Conservation (phyloP, 2,888 invertebrate genomes). For the Sarcophaga subvicina region DNA sequence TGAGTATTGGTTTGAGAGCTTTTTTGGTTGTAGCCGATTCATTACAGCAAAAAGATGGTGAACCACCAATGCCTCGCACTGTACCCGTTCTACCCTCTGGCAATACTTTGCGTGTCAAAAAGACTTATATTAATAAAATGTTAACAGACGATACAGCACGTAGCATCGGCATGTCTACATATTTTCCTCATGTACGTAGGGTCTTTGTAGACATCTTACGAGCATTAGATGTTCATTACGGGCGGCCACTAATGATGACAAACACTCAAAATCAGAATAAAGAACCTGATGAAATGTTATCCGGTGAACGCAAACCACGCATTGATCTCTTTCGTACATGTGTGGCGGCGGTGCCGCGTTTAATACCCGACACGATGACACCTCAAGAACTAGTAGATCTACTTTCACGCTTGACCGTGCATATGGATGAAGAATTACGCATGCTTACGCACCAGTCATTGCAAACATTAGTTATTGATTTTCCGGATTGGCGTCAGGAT, state of each 20-base stretch:
- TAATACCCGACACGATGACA: slow-evolving; percentile 99
- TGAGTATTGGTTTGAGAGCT: slow-evolving; percentile 99
- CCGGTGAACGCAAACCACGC: slow-evolving; percentile 98
- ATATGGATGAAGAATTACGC: slow-evolving; percentile 98
- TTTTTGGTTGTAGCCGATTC: slow-evolving; percentile 99
- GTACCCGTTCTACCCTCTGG: slow-evolving; percentile 97
- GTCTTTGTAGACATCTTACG: slow-evolving; percentile 97
- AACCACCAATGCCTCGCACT: slow-evolving; percentile 99
- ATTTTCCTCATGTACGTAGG: slow-evolving; percentile 96
- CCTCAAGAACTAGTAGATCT: slow-evolving; percentile 97
- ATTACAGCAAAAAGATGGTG: slow-evolving; percentile 98
- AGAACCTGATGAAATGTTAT: slow-evolving; percentile 94
- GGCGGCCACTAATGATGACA: slow-evolving; percentile 98
- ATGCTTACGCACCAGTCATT: slow-evolving; percentile 96
- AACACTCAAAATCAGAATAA: slow-evolving; percentile 97
- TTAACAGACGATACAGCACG: slow-evolving; percentile 97
- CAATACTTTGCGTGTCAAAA: slow-evolving; percentile 95
- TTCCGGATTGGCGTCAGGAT: slow-evolving; percentile 98
- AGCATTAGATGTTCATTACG: slow-evolving; percentile 97
- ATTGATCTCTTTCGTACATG: slow-evolving; percentile 99
- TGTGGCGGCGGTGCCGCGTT: slow-evolving; percentile 97
- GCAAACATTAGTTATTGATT: slow-evolving; percentile 97
- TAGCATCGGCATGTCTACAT: slow-evolving; percentile 97
- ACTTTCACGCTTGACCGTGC: slow-evolving; percentile 95
- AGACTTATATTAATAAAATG: slow-evolving; percentile 98